These are phyloP conservation scores for Mesitornis unicolor DNA, from an alignment of 2,113 vertebrate genomes.

Conservation along the genomic window DNA sequence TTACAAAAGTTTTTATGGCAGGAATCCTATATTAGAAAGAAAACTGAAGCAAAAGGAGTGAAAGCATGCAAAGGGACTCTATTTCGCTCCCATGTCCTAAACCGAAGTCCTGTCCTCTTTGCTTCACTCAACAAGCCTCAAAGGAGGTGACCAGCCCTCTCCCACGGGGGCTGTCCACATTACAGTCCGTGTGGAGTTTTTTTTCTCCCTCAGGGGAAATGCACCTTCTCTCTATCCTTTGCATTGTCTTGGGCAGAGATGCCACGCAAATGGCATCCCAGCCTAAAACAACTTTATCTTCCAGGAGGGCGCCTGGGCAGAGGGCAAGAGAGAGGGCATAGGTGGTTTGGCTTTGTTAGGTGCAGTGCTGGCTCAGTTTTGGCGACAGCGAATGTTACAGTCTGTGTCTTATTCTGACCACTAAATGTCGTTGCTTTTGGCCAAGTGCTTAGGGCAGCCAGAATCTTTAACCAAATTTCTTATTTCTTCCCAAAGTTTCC, in stretches of 20 bases:
- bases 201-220: rapidly evolving
- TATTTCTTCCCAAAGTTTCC: not conserved
- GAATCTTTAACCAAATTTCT: not conserved
- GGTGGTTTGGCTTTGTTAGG: not conserved
- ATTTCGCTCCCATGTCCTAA: not conserved
- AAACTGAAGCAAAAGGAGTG: not conserved
- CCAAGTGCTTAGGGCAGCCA: not conserved
- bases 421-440: not conserved
- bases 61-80: not conserved
- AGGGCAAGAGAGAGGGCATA: not conserved
- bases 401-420: not conserved
- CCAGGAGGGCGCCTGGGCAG: not conserved
- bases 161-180: rapidly evolving
- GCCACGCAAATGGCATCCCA: not conserved
- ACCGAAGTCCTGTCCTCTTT: not conserved
- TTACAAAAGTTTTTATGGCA: not conserved
- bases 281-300: not conserved
- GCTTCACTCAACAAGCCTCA: not conserved
- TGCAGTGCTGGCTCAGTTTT: not conserved
- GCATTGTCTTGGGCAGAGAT: not conserved
- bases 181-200: rapidly evolving
- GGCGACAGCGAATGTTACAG: not conserved
- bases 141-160: not conserved
- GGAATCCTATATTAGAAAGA: not conserved
- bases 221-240: not conserved